phyloP scores from a whole-genome alignment of 2,888 invertebrate species.

The Arrhopalites spinosus region DNA sequence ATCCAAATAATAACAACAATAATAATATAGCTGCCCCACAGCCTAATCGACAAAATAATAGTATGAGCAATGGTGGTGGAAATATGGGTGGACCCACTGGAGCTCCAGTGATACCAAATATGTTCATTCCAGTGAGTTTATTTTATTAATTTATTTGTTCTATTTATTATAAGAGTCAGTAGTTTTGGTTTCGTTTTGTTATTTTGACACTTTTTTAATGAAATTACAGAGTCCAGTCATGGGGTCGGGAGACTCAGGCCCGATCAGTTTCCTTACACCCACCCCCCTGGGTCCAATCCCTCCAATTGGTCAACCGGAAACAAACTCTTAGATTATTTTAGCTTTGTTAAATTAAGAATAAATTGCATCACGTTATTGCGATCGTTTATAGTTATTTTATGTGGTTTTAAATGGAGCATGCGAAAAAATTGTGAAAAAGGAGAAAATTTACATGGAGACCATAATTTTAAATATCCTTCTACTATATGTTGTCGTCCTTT shows the following conservation, averaged over 20 bases:
- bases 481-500: background rate
- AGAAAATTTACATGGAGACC: background rate
- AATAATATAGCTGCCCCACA: slow-evolving; percentile 54
- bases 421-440: background rate
- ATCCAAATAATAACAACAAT: slow-evolving; percentile 64
- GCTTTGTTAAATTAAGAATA: background rate
- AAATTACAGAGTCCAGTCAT: slow-evolving; percentile 26
- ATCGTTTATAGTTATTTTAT: background rate
- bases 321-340: slow-evolving; percentile 3
- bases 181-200: no score
- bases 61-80: slow-evolving; percentile 15
- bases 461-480: background rate
- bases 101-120: slow-evolving; percentile 44
- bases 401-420: background rate
- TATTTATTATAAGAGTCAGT: no score
- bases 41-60: slow-evolving; percentile 12
- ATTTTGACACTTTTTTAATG: no score
- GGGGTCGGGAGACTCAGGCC: slow-evolving; percentile 43
- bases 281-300: slow-evolving; percentile 10
- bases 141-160: no score
- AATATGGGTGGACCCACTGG: slow-evolving; percentile 19
- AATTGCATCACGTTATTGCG: background rate
- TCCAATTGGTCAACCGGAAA: slow-evolving; percentile 21
- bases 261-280: slow-evolving; percentile 50
- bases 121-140: slow-evolving; percentile 47